Percentiles rank a stretch among this genome's conserved stretches.
Conservation (phyloP, 1,140 invertebrate genomes). For the Homalodisca vitripennis region DNA sequence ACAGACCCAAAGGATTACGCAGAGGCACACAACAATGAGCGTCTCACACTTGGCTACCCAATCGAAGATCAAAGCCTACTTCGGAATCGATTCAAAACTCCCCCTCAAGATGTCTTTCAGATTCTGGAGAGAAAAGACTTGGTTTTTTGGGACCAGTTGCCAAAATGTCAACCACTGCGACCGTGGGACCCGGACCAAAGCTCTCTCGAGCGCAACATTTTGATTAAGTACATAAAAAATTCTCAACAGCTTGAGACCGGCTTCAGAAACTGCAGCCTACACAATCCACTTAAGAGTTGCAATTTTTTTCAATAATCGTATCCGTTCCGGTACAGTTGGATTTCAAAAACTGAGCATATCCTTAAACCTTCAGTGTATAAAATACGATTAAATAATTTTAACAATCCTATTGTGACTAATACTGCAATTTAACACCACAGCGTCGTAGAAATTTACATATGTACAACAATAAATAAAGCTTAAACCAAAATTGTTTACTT, state of each 20-base stretch:
- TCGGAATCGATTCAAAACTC: conserved; percentile 11
- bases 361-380: too few species aligned
- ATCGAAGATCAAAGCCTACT: conserved; percentile 23
- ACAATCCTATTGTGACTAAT: too few species aligned
- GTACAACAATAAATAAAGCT: too few species aligned
- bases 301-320: too few species aligned
- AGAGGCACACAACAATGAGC: not conserved
- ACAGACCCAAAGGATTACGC: conserved; percentile 19
- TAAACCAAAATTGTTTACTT: too few species aligned
- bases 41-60: conserved; percentile 14
- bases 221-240: conserved; percentile 19
- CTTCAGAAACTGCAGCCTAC: too few species aligned
- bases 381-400: too few species aligned
- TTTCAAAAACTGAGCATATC: too few species aligned
- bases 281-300: too few species aligned
- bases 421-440: too few species aligned
- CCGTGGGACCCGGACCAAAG: not conserved
- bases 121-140: not conserved
- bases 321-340: too few species aligned
- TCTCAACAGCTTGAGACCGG: not conserved
- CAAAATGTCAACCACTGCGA: conserved; percentile 8
- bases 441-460: too few species aligned
- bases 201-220: conserved; percentile 7
- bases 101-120: conserved; percentile 15
- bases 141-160: conserved; percentile 5